phyloP scores from a whole-genome alignment of 2,113 vertebrate genomes.

The Nanger granti region DNA sequence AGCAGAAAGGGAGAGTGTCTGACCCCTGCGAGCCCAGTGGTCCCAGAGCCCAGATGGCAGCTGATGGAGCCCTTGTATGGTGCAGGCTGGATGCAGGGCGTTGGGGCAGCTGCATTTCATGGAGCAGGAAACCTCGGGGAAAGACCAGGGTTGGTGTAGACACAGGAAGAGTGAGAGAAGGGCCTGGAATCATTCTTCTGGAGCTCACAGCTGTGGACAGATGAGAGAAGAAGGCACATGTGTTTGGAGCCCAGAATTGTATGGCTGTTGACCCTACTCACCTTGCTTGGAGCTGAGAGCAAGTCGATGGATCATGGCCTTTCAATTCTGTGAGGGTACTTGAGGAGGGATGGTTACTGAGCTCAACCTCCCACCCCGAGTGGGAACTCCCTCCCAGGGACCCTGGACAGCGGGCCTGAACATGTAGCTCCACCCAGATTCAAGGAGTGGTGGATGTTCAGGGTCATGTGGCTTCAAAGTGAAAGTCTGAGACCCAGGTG shows the following conservation, averaged over 20 bases:
- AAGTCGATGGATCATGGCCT: neutral
- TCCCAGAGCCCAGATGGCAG: neutral
- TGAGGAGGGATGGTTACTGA: neutral
- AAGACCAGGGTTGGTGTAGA: neutral
- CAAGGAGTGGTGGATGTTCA: accelerated
- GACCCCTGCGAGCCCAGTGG: neutral
- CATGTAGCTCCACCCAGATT: neutral
- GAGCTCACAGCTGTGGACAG: neutral
- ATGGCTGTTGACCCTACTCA: neutral
- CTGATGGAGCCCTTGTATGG: neutral
- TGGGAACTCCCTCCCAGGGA: neutral
- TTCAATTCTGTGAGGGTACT: neutral
- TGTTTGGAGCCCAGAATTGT: neutral
- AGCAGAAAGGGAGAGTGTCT: slow-evolving; percentile 45
- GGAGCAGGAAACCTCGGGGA: neutral
- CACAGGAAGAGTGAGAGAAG: neutral
- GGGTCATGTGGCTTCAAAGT: accelerated
- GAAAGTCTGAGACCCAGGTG: accelerated
- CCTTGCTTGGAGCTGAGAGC: neutral
- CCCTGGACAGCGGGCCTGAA: neutral
- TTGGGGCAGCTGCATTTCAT: neutral
- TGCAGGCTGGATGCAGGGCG: neutral
- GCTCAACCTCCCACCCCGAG: neutral
- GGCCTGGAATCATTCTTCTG: neutral
- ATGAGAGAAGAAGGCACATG: accelerated